These are phyloP conservation scores for Dascyllus trimaculatus DNA, from an alignment of 2,113 vertebrate genomes.

Conservation along the genomic window DNA sequence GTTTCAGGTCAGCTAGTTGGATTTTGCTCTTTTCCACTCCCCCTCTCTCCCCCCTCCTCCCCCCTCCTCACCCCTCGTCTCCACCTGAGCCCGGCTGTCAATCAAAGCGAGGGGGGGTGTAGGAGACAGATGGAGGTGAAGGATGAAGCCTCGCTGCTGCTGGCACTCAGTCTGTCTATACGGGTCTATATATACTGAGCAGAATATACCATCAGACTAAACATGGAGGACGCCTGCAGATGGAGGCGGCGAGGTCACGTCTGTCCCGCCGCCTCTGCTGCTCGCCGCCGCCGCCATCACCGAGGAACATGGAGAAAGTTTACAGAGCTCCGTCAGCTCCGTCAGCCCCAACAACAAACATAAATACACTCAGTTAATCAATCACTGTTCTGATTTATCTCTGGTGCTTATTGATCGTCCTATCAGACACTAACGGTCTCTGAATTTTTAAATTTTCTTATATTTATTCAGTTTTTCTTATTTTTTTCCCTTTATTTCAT, in stretches of 20 bases:
- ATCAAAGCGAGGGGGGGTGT: conserved; percentile 53
- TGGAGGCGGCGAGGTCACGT: conserved; percentile 63
- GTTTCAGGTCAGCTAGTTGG: conserved; percentile 15
- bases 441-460: no score
- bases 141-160: conserved; percentile 69
- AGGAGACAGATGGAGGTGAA: conserved; percentile 79
- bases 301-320: no score
- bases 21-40: conserved; percentile 37
- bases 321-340: no score
- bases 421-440: no score
- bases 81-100: conserved; percentile 71
- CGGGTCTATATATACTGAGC: conserved; percentile 61
- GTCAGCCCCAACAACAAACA: no score
- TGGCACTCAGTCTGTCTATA: conserved; percentile 68
- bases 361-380: no score
- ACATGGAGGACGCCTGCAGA: conserved; percentile 70
- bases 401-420: no score
- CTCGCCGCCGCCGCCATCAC: no score
- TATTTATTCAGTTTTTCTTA: no score
- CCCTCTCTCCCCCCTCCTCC: not conserved
- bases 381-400: no score
- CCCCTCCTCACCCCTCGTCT: not conserved
- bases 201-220: conserved; percentile 54
- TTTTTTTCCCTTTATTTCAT: no score
- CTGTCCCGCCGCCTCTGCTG: not conserved